These are phyloP conservation scores for Dasypus novemcinctus DNA, from an alignment of 2,113 vertebrate genomes.

Conservation along the genomic window DNA sequence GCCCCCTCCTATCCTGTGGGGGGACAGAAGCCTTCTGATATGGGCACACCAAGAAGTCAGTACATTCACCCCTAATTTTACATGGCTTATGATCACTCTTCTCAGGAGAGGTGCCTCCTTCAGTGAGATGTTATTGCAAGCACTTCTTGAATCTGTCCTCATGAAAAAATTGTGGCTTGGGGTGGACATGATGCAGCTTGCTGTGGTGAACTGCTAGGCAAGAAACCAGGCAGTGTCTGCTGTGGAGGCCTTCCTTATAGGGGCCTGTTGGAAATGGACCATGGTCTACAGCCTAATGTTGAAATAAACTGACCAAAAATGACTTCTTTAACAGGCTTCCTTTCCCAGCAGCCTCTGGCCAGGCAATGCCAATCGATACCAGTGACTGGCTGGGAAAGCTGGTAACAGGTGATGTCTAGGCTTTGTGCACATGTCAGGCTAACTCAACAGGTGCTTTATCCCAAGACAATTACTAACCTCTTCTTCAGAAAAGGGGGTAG, in stretches of 20 bases:
- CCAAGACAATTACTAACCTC: slow-evolving; percentile 34
- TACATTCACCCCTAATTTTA: background rate
- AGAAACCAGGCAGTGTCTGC: background rate
- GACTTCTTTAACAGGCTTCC: slow-evolving; percentile 18
- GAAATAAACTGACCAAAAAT: slow-evolving; percentile 21
- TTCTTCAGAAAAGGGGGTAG: slow-evolving; percentile 39
- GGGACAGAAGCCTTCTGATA: background rate
- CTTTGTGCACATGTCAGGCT: slow-evolving; percentile 34
- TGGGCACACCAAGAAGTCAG: background rate
- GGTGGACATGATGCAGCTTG: slow-evolving; percentile 12
- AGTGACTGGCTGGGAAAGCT: background rate
- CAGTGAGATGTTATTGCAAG: slow-evolving; percentile 37
- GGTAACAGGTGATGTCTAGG: background rate
- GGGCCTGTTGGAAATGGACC: slow-evolving; percentile 29
- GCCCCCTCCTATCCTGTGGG: too few species aligned
- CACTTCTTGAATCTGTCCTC: slow-evolving; percentile 50
- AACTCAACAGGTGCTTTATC: slow-evolving; percentile 55
- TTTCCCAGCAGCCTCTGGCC: background rate
- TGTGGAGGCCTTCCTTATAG: background rate
- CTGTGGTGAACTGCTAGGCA: slow-evolving; percentile 57
- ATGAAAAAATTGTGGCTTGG: slow-evolving; percentile 77
- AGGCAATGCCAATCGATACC: background rate
- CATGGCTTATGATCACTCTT: slow-evolving; percentile 64
- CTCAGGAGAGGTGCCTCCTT: slow-evolving; percentile 21
- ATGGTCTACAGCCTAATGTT: background rate